Conservation (phyloP, 2,113 vertebrate species). For the Pangasianodon gigas region DNA sequence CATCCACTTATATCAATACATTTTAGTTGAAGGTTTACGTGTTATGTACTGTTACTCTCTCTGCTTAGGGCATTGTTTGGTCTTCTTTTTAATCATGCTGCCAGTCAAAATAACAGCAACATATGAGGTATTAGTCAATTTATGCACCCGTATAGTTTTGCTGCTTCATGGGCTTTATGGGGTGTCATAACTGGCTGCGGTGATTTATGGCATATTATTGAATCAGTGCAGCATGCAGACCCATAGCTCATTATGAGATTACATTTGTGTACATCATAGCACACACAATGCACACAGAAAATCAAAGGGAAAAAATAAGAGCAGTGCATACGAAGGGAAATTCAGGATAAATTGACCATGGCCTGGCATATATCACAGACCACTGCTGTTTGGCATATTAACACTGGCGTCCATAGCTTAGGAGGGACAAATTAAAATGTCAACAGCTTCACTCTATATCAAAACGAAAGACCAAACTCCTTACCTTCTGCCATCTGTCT, state of each 20-base stretch:
- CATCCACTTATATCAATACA: slow-evolving; percentile 4
- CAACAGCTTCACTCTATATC: slow-evolving; percentile 56
- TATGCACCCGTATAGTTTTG: slow-evolving; percentile 56
- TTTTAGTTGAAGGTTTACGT: slow-evolving; percentile 16
- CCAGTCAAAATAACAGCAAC: slow-evolving; percentile 42
- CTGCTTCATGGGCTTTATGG: slow-evolving; percentile 57
- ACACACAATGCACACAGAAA: slow-evolving; percentile 51
- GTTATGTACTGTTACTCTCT: background rate
- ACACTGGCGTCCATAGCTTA: slow-evolving; percentile 57
- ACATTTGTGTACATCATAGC: slow-evolving; percentile 63
- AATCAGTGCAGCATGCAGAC: slow-evolving; percentile 59
- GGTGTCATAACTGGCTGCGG: slow-evolving; percentile 58
- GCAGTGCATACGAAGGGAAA: slow-evolving; percentile 41
- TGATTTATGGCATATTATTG: slow-evolving; percentile 72
- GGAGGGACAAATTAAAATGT: slow-evolving; percentile 59
- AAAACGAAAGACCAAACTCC: slow-evolving; percentile 54
- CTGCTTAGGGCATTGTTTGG: background rate
- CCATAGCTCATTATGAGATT: slow-evolving; percentile 70
- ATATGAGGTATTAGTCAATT: slow-evolving; percentile 48
- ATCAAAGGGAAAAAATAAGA: slow-evolving; percentile 48
- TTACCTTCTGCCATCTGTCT: slow-evolving; percentile 55
- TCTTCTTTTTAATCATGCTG: slow-evolving; percentile 34
- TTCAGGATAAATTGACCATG: slow-evolving; percentile 61
- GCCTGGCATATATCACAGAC: slow-evolving; percentile 58
- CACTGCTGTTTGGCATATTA: slow-evolving; percentile 60